These are phyloP conservation scores for Anthopleura sola DNA, from an alignment of 64 coral and sea anemone genomes.

Conservation along the genomic window DNA sequence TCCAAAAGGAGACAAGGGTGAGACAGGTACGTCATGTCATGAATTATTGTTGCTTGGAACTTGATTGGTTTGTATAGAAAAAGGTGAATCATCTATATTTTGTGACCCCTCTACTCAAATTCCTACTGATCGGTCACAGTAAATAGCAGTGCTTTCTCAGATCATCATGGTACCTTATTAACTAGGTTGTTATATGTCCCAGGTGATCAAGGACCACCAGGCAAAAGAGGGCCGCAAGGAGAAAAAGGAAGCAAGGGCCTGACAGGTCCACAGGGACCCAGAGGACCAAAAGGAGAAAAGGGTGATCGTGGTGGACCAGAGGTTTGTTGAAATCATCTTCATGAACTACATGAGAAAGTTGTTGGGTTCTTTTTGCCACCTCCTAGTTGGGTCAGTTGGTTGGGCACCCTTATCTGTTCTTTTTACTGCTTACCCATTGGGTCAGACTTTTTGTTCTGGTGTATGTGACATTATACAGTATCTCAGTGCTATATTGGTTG, in stretches of 20 bases:
- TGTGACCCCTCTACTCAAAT: too few species aligned
- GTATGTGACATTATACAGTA: too few species aligned
- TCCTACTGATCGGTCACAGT: too few species aligned
- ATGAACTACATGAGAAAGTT: neutral
- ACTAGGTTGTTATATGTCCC: neutral
- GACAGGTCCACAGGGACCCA: constrained; percentile 26
- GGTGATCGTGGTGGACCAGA: constrained; percentile 67
- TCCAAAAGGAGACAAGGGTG: neutral
- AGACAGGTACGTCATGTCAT: constrained; percentile 8
- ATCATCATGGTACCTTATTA: neutral
- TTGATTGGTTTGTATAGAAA: too few species aligned
- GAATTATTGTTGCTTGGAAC: neutral
- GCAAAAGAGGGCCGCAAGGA: constrained; percentile 71
- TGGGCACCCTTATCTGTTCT: too few species aligned
- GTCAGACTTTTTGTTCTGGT: too few species aligned
- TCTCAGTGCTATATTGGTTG: too few species aligned
- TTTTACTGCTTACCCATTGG: too few species aligned
- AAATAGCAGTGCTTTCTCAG: neutral
- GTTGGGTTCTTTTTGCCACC: too few species aligned
- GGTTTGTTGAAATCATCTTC: constrained; percentile 24
- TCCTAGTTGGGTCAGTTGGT: too few species aligned
- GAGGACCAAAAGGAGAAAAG: constrained; percentile 57
- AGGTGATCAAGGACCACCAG: constrained; percentile 66
- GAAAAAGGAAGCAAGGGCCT: constrained; percentile 46
- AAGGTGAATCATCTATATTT: too few species aligned